Evolutionary conservation across 92 coral and sea anemone species (phyloP), one percentile per base, ranked within the genome.

Genomic region (Zoanthus sansibaricus): DNA sequence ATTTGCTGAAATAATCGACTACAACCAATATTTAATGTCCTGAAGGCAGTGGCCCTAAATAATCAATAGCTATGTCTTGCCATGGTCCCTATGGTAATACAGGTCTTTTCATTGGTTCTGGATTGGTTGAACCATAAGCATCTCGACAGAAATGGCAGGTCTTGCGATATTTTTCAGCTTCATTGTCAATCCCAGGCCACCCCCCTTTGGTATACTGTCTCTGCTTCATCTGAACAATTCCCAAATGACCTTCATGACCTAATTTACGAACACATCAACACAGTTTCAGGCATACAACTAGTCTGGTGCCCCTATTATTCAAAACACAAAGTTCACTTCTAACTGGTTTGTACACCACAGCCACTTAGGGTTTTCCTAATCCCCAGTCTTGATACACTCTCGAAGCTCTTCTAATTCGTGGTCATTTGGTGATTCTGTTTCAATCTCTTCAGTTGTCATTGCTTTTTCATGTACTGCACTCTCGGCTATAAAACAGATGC

Each of bases 181-280:
- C 94, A 51, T 66, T 85, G 77, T 88, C 88, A 8, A 91, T 78
- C 52, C 88, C 88, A 0, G 92, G 90, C 94, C 92, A 92, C 92
- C 90, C 89, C 25, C 86, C 90, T 73, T 92, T 88, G 18, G 71
- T 66, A 54, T 86, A 52, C 46, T 88, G 51, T 75, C 86, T 49
- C 55, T 88, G 84, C 73, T 92, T 88, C 79, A 82, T 88, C 18
- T 84, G 83, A 75, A 87, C 88, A 66, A 87, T 82, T 47, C 90
- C 90, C 62, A 46, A 79, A 42, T 89, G 87, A 15, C 87, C 91
- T 10, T 88, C 89, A 68, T 87, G 89, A 9, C 77, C 89, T 54
- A 87, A 67, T 76, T 67, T 56, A 47, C 49, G 66, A 21, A 75
- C 89, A 32, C 70, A 11, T 18, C 12, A 61, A 68, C 87, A 75